phyloP scores from a whole-genome alignment of 2,888 invertebrate genomes.

The Bombyx huttoni region DNA sequence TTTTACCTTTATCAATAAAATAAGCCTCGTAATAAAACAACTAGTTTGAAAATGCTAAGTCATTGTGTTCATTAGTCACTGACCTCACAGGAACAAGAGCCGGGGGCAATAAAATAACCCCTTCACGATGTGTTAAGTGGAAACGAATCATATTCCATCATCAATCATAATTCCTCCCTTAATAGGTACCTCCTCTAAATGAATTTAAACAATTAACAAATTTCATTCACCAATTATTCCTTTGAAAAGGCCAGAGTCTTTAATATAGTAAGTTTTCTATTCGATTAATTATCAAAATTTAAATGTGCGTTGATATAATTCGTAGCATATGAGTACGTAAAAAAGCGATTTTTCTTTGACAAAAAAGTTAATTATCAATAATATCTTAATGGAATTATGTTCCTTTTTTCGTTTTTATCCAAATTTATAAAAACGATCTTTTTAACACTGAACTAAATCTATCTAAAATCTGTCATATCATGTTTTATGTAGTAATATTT shows the following conservation, averaged over 20 bases:
- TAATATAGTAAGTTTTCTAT: neutral
- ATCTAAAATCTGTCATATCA: too few relatives aligned
- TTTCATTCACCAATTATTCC: conserved; percentile 27
- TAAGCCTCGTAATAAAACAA: conserved; percentile 33
- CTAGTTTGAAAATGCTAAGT: conserved; percentile 44
- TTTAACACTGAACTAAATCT: too few relatives aligned
- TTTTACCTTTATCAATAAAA: conserved; percentile 13
- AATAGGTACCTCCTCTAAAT: conserved; percentile 28
- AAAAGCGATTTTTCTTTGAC: too few relatives aligned
- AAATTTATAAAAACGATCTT: too few relatives aligned
- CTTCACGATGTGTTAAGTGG: conserved; percentile 67
- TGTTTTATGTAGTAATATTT: too few relatives aligned
- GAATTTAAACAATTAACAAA: conserved; percentile 32
- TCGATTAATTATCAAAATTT: neutral
- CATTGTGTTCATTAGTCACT: conserved; percentile 62
- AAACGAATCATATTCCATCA: conserved; percentile 64
- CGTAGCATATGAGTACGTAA: too few relatives aligned
- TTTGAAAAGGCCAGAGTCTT: neutral
- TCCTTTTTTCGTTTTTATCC: too few relatives aligned
- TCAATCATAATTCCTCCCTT: conserved; percentile 64
- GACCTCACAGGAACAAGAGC: conserved; percentile 53
- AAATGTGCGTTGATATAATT: too few relatives aligned
- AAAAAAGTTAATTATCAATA: too few relatives aligned
- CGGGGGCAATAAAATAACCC: conserved; percentile 62
- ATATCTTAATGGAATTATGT: too few relatives aligned